Conservation (phyloP, 2,888 invertebrate species). For the Physocephala rufipes region DNA sequence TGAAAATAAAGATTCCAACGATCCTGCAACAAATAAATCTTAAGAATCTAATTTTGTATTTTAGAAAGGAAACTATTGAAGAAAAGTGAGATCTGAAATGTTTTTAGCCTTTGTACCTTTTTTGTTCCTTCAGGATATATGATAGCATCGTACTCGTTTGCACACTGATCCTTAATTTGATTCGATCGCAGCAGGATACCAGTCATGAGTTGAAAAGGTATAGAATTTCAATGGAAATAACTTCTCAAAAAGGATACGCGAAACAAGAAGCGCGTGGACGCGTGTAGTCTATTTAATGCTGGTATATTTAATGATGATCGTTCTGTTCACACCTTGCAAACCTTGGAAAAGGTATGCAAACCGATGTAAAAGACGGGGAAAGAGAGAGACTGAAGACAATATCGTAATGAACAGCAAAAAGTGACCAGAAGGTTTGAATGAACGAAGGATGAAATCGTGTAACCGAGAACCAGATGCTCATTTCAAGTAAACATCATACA, state of each 20-base stretch:
- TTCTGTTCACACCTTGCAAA: constrained; percentile 11
- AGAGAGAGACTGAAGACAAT: neutral
- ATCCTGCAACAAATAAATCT: too few relatives aligned
- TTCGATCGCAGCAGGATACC: constrained; percentile 10
- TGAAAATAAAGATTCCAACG: too few relatives aligned
- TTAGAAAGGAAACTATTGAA: too few relatives aligned
- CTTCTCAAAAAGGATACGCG: neutral
- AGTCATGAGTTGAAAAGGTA: neutral
- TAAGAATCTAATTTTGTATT: too few relatives aligned
- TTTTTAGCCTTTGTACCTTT: neutral
- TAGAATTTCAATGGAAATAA: constrained; percentile 3
- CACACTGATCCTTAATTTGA: constrained; percentile 17
- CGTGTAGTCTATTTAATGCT: neutral
- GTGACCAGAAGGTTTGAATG: neutral
- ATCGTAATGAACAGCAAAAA: neutral
- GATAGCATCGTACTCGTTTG: constrained; percentile 29
- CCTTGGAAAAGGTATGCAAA: neutral
- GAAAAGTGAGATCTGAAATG: neutral
- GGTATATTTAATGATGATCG: neutral
- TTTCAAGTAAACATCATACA: neutral
- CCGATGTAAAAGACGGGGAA: neutral
- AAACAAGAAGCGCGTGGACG: constrained; percentile 4
- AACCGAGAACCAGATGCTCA: neutral
- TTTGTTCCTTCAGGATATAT: constrained; percentile 21
- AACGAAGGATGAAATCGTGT: neutral